Evolutionary conservation across 1,140 invertebrate genomes (phyloP).

Genomic region (Drosophila santomea): DNA sequence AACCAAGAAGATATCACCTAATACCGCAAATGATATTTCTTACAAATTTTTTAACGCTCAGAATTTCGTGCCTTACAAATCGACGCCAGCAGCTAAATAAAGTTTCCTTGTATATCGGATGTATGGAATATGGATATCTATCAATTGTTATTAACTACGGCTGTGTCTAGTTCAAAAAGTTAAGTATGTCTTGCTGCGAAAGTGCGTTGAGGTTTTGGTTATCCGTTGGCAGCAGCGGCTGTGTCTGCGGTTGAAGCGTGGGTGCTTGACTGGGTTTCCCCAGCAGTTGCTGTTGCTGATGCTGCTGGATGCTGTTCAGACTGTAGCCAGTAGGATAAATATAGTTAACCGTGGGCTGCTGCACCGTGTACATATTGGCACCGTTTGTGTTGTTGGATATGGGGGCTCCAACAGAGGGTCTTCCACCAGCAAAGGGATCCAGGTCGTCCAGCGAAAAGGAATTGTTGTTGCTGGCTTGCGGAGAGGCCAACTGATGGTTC

Average conservation of each 20-base stretch:
- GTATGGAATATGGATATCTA: slow-evolving; percentile 43
- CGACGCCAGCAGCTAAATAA: slow-evolving; percentile 2
- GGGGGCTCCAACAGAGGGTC: background rate
- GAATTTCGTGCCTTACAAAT: background rate
- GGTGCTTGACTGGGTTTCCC: slow-evolving; percentile 49
- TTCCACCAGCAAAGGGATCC: slow-evolving; percentile 63
- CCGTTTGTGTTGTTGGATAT: slow-evolving; percentile 58
- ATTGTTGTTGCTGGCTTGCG: slow-evolving; percentile 71
- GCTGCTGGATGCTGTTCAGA: slow-evolving; percentile 50
- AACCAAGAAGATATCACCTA: background rate
- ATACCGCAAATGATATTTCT: no score
- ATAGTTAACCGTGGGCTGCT: slow-evolving; percentile 76
- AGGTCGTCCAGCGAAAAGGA: slow-evolving; percentile 74
- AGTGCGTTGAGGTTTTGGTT: slow-evolving; percentile 76
- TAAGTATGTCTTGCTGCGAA: slow-evolving; percentile 81
- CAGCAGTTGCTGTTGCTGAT: slow-evolving; percentile 37
- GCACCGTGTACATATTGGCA: slow-evolving; percentile 74
- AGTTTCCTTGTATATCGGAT: slow-evolving; percentile 15
- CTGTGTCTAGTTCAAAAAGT: slow-evolving; percentile 75
- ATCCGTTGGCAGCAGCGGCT: slow-evolving; percentile 51
- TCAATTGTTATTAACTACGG: slow-evolving; percentile 50
- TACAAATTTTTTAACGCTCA: background rate
- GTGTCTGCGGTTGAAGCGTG: slow-evolving; percentile 58
- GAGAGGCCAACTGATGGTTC: slow-evolving; percentile 76
- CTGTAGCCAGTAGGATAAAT: slow-evolving; percentile 74